phyloP scores from a whole-genome alignment of 2,113 vertebrate genomes.

The Heloderma charlesbogerti region DNA sequence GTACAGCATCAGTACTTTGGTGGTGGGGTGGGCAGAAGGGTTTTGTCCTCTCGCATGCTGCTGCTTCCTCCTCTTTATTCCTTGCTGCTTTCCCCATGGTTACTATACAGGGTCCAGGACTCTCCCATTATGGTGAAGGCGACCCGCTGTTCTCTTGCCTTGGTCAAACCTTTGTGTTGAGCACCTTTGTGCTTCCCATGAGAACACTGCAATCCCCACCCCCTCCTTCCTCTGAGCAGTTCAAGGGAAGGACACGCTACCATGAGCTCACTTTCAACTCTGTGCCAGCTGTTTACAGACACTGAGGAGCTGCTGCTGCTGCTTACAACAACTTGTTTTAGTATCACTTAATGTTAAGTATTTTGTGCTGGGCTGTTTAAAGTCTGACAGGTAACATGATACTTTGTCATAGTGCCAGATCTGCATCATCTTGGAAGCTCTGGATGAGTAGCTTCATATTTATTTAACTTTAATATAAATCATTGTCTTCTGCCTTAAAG shows the following conservation, averaged over 20 bases:
- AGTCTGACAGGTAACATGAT: neutral
- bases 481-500: constrained; percentile 38
- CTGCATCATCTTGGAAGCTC: neutral
- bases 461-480: constrained; percentile 60
- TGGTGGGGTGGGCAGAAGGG: neutral
- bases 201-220: neutral
- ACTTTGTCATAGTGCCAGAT: neutral
- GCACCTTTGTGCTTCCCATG: neutral
- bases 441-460: constrained; percentile 50
- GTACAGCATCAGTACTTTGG: neutral
- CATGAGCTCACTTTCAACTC: neutral
- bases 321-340: neutral
- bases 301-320: neutral
- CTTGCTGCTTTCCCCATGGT: neutral
- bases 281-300: neutral
- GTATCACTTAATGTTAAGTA: neutral
- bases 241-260: too few relatives aligned
- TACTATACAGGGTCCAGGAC: neutral
- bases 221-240: neutral
- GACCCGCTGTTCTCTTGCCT: neutral
- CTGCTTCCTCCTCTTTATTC: neutral
- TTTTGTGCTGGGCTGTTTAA: constrained; percentile 49
- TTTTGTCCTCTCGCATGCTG: neutral
- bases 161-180: too few relatives aligned
- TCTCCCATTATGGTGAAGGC: neutral